Percentiles rank a stretch among this genome's conserved stretches.
phyloP scores from a whole-genome alignment of 2,888 invertebrate species.

The Vanessa cardui region DNA sequence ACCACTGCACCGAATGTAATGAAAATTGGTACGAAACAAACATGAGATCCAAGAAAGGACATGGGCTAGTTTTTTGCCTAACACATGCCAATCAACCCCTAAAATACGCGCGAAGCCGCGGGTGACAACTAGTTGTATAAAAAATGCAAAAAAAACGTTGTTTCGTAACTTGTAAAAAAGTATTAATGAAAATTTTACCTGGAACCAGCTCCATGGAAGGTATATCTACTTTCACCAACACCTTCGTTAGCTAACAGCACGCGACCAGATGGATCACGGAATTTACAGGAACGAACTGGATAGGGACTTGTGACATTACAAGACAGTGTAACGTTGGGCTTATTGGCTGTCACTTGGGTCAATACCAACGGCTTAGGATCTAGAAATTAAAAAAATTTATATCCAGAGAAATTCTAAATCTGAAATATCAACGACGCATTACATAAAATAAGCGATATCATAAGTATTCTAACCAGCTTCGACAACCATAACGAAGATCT shows the following conservation, averaged over 20 bases:
- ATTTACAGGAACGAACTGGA: constrained; percentile 58
- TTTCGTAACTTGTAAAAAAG: too few relatives aligned
- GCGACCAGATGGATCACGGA: constrained; percentile 59
- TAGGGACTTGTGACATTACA: constrained; percentile 54
- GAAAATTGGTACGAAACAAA: too few relatives aligned
- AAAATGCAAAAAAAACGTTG: too few relatives aligned
- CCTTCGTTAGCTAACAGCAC: constrained; percentile 59
- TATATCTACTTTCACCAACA: constrained; percentile 60
- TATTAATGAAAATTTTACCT: constrained; percentile 46
- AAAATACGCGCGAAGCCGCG: too few relatives aligned
- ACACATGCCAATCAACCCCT: too few relatives aligned
- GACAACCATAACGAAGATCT: constrained; percentile 50
- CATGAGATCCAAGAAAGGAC: too few relatives aligned
- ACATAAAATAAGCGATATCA: constrained; percentile 20
- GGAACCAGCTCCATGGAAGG: constrained; percentile 48
- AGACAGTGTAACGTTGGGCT: constrained; percentile 52
- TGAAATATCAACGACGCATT: too few relatives aligned
- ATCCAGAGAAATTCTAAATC: too few relatives aligned
- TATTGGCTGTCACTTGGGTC: constrained; percentile 48
- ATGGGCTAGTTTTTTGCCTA: too few relatives aligned
- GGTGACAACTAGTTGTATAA: too few relatives aligned
- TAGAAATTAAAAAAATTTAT: constrained; percentile 37
- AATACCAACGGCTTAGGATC: constrained; percentile 52
- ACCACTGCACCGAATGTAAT: too few relatives aligned
- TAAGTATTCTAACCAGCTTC: constrained; percentile 50